Base-by-base conservation (phyloP, 2,888 invertebrate species). In the Neoitamus cyanurus region DNA sequence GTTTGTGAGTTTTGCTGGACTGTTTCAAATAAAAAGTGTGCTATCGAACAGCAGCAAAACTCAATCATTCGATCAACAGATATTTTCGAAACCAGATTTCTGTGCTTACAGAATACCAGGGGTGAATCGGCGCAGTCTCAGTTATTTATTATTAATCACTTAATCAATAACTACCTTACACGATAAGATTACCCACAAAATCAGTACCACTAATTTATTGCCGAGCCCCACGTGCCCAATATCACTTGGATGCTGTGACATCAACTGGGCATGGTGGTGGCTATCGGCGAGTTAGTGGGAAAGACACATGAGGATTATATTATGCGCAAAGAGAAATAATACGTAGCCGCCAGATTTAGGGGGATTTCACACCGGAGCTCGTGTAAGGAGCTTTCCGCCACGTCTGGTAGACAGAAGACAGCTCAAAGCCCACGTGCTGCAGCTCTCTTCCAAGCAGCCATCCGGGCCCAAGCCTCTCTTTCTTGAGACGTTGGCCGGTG, bases 401-500 rank as follows among this genome's bases (percentile, higher is more conserved):
- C 70, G 34, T 6, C 7, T 6, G 30, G 31, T 13, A n/a, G 20
- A 11, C 4, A 5, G 11, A 3, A 69, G 34, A 30, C 31, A 9
- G 31, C 34, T n/a, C 34, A 31, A n/a, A 30, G 31, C 31, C 70
- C 30, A 70, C 70, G 70, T 34, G 58, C 25, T 20, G 58, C 31
- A 31, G 7, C 31, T 31, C 34, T 34, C 34, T 34, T 34, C 34
- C 31, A 34, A 30, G 70, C 30, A 25, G 9, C 58, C 25, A 30
- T 70, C 34, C 30, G 28, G 31, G 31, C 31, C 25, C 25, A 42
- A 42, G 31, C 34, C 48, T 28, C 75, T 75, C 75, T 75, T 75
- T 75, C 75, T 75, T 75, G 75, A 75, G 75, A 75, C 42, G 75
- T 9, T 58, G 42, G 42, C 20, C 75, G 36, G 75, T 75, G 36